Base-by-base conservation (phyloP, 1,140 invertebrate species). In the Vollenhovia emeryi region DNA sequence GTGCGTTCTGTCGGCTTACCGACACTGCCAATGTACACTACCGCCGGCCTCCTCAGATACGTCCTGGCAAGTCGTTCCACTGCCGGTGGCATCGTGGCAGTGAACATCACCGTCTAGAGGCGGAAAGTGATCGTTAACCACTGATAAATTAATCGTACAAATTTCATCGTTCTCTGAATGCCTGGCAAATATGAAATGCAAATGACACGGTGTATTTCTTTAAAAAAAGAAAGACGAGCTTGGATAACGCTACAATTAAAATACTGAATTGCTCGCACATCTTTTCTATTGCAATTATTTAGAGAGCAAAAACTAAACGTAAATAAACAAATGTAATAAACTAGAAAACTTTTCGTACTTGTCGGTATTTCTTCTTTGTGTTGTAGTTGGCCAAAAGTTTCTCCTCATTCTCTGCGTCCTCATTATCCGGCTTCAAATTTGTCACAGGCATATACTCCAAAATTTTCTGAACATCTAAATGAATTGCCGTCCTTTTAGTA, bases 91-190 rank as follows among this genome's bases (percentile, higher is more conserved):
- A 99, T 99, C 90, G 99, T 99, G 21, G 99, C 99, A 57, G 99
- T 99, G 95, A 99, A 99, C 99, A 99, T 99, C 85, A 99, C 99
- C 92, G 99, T 99, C 97, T 98, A 92, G 59, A 94, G 87, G n/a
- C 45, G 48, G 62, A 87, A 48, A 64, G 6, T 18, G 74, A 79
- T 69, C 11, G 64, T 89, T 52, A 27, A 40, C 45, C 27, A 27
- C 21, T n/a, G 36, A 15, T 18, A 64, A 64, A 60, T 60, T 60
- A 60, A 60, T 59, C 11, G 27, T 27, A 57, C 27, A 27, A 57
- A 57, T 60, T 5, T 60, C 15, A 30, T 60, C 15, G 27, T 13
- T 18, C 6, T 33, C 33, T 8, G 2, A n/a, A 60, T 60, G 18
- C 5, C 15, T 60, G 33, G 11, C 27, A 60, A 30, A 18, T 6